phyloP scores from a whole-genome alignment of 2,113 vertebrate genomes.

The Cochlearius cochlearius region DNA sequence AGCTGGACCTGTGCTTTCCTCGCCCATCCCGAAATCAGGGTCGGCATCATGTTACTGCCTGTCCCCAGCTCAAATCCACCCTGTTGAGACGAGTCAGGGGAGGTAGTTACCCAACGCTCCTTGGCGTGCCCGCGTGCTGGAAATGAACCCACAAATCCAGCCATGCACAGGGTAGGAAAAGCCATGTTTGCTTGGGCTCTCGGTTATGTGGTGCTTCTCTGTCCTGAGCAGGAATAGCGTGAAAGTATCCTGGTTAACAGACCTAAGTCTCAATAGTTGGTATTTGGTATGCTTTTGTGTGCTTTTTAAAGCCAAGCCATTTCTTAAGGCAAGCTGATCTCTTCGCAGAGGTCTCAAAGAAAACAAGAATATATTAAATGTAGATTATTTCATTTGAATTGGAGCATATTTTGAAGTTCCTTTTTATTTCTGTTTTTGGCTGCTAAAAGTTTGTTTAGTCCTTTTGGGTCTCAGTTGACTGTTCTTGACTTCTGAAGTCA shows the following conservation, averaged over 20 bases:
- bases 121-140: rapidly evolving
- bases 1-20: background rate
- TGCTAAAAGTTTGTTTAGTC: background rate
- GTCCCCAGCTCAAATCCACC: background rate
- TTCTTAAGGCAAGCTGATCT: background rate
- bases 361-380: background rate
- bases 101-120: background rate
- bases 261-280: background rate
- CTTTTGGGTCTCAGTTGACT: background rate
- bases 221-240: background rate
- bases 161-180: background rate
- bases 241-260: background rate
- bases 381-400: background rate
- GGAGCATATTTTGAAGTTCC: background rate
- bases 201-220: background rate
- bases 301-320: background rate
- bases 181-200: background rate
- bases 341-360: background rate
- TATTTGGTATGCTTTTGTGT: background rate
- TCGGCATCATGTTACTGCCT: background rate
- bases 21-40: background rate
- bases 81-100: rapidly evolving
- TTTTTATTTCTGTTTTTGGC: background rate
- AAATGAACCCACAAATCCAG: background rate
- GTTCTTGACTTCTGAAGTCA: background rate